Base-by-base conservation (phyloP, 2,797 vertebrate genomes). In the Sciurus carolinensis region DNA sequence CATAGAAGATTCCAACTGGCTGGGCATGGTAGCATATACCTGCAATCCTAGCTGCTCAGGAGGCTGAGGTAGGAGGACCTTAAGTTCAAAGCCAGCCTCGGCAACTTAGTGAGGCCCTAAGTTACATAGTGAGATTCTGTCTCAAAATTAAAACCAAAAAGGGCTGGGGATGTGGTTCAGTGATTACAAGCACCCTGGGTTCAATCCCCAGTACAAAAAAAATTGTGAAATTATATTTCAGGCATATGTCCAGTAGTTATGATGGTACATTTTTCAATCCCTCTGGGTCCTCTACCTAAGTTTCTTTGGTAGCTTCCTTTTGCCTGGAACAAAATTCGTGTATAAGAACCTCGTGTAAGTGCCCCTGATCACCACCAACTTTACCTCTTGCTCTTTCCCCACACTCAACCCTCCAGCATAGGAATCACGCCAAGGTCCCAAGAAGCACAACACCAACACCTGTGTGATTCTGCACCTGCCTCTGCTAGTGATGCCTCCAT, bases 361-460 rank as follows among this genome's bases (percentile, higher is more conserved):
- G 33, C 0, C 28, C n/a, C 13, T 0, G 20, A 62, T n/a, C 44
- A 30, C 1, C 1, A 22, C n/a, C 26, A 5, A 28, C 28, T 30
- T 22, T 22, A 20, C 26, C 30, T 26, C 33, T 8, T 1, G 2
- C 17, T 2, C 39, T 15, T 47, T 67, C 66, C 57, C 7, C 24
- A 11, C 24, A 14, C 9, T 30, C 5, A 2, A 17, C 47, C n/a
- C 17, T 69, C 18, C 17, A 2, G 42, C 7, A 3, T 1, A n/a
- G n/a, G 22, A 33, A 36, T 33, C 8, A 28, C 15, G 26, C 15
- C 7, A 66, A 18, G 44, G 5, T 50, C 13, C 50, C 81, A 33
- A 9, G 13, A 62, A 57, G 24, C 3, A 2, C 10, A 0, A 15
- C 0, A 69, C 42, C 83, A n/a, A 33, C 0, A 1, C 14, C 44